These are phyloP conservation scores for Anolis carolinensis DNA, from an alignment of 2,113 vertebrate genomes.

Conservation along the genomic window DNA sequence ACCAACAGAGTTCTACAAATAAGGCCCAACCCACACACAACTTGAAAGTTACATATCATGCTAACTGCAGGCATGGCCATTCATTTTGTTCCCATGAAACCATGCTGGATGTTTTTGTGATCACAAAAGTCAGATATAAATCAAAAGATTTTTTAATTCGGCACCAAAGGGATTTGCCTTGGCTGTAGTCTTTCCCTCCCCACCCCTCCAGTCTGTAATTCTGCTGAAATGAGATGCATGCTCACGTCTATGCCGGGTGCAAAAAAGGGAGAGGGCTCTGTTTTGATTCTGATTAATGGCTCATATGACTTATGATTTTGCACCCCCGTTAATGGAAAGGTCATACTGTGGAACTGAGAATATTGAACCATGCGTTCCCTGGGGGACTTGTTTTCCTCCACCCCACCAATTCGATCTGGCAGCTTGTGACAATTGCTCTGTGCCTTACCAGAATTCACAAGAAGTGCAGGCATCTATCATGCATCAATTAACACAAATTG, in stretches of 20 bases:
- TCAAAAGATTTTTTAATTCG: neutral
- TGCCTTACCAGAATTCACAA: conserved; percentile 22
- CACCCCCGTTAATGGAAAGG: conserved; percentile 61
- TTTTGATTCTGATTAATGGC: conserved; percentile 32
- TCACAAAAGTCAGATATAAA: conserved; percentile 5
- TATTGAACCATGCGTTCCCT: conserved; percentile 35
- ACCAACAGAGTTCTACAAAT: neutral
- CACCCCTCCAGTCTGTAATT: neutral
- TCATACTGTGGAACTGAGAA: conserved; percentile 50
- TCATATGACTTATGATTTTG: conserved; percentile 28
- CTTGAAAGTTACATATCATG: neutral
- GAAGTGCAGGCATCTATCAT: conserved; percentile 26
- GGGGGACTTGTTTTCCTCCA: conserved; percentile 30
- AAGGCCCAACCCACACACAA: neutral
- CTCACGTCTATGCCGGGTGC: conserved; percentile 39
- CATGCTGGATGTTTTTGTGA: neutral
- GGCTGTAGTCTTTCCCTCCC: neutral
- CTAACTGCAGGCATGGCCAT: neutral
- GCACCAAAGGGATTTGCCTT: neutral
- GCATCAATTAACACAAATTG: conserved; percentile 55
- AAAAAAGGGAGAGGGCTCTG: neutral
- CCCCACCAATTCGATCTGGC: conserved; percentile 31
- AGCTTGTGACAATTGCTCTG: conserved; percentile 38
- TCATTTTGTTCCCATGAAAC: neutral
- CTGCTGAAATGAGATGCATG: neutral